Percentiles rank a stretch among this genome's conserved stretches.
These are phyloP conservation scores for Cossypha caffra DNA, from an alignment of 2,797 vertebrate genomes.

Conservation along the genomic window DNA sequence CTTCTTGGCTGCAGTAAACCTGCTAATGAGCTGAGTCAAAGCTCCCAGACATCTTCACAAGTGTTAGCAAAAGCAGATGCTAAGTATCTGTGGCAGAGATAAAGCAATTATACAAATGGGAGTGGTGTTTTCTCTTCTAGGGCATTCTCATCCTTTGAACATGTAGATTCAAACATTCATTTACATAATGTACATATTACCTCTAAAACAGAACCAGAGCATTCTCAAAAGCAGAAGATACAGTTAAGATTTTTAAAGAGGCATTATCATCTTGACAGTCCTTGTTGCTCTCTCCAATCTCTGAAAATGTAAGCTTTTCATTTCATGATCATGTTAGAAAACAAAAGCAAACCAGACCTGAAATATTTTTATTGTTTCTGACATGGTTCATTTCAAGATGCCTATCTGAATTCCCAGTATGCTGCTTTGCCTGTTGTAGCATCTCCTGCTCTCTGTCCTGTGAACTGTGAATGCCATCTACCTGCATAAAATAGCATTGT, in stretches of 20 bases:
- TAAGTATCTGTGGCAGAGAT: not conserved
- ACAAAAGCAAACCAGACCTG: not conserved
- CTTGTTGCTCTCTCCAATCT: not conserved
- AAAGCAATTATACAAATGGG: not conserved
- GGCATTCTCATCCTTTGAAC: not conserved
- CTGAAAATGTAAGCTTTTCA: not conserved
- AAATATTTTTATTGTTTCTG: conserved; percentile 12
- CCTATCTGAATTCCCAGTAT: not conserved
- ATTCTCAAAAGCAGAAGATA: not conserved
- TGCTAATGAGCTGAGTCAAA: not conserved
- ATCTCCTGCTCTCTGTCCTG: not conserved
- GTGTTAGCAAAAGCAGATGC: not conserved
- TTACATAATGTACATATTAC: not conserved
- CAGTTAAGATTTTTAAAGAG: not conserved
- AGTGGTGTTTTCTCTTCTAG: not conserved
- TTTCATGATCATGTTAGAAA: not conserved
- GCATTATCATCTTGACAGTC: not conserved
- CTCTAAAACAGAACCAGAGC: not conserved
- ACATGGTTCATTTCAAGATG: not conserved
- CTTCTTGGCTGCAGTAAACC: not conserved
- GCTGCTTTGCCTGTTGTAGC: not conserved
- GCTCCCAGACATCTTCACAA: not conserved
- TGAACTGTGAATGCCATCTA: not conserved
- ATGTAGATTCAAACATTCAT: not conserved
- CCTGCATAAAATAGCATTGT: not conserved